These are phyloP conservation scores for Calyptommatus sinebrachiatus DNA, from an alignment of 2,113 vertebrate species.

Conservation along the genomic window DNA sequence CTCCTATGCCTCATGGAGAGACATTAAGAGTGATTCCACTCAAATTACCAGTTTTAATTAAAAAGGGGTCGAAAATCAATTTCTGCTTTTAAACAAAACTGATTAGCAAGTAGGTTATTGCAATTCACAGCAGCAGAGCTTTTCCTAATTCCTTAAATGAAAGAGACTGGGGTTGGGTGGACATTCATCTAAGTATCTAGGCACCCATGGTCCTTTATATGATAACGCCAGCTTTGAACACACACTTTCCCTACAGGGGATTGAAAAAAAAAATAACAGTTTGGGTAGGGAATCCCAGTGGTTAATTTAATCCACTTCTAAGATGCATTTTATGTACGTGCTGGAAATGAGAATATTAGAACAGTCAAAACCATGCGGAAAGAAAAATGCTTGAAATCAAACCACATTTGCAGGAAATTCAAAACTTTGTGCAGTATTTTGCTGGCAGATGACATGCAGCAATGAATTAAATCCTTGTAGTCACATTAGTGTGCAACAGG, in stretches of 20 bases:
- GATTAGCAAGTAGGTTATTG: slow-evolving; percentile 24
- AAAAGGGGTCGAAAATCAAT: slow-evolving; percentile 35
- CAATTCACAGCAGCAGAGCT: slow-evolving; percentile 16
- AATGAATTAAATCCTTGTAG: slow-evolving; percentile 6
- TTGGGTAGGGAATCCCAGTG: neutral
- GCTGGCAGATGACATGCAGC: slow-evolving; percentile 20
- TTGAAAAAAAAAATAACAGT: slow-evolving; percentile 15
- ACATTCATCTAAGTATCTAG: neutral
- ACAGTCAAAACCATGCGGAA: neutral
- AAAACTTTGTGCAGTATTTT: slow-evolving; percentile 34
- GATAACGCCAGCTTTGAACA: slow-evolving; percentile 1
- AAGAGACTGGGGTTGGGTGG: slow-evolving; percentile 8
- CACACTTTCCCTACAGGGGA: slow-evolving; percentile 17
- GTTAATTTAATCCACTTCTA: slow-evolving; percentile 25
- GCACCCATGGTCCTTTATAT: slow-evolving; percentile 9
- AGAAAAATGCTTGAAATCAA: neutral
- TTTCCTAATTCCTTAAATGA: slow-evolving; percentile 19
- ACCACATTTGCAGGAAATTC: slow-evolving; percentile 13
- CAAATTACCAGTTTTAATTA: slow-evolving; percentile 28
- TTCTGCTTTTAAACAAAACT: slow-evolving; percentile 22
- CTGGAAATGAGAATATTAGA: neutral
- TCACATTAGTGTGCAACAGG: neutral
- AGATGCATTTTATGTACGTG: neutral
- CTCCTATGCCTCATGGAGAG: slow-evolving; percentile 16
- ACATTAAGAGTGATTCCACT: slow-evolving; percentile 22